Evolutionary conservation across 2,113 vertebrate genomes (phyloP), one percentile per base, ranked within the genome.

Genomic region (Cyanoliseus patagonus): DNA sequence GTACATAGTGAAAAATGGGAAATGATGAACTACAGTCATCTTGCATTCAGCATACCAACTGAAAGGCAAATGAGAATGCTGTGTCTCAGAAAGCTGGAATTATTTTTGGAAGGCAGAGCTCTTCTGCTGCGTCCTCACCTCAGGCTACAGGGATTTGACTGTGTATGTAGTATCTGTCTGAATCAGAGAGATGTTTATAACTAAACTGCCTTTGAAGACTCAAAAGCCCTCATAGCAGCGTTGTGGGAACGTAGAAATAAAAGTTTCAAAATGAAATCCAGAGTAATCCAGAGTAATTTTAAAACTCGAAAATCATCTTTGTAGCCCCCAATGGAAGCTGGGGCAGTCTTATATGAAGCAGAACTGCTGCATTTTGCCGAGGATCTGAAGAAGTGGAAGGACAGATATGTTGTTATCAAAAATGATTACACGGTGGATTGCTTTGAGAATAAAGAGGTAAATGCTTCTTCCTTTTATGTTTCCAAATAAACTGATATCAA

Each of bases 301-400:
- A 82, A 22, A 73, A 82, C 62, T 93, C 17, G 4, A 33, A 39
- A 63, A 35, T 64, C 88, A 63, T 93, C 84, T 84, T 93, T 94
- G 39, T 66, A 99, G 99, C 98, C 97, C 3, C 74, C 94, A 0
- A 57, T 86, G 49, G 95, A 98, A 75, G 87, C 94, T 4, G 98
- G 77, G 12, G 97, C 92, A 5, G 93, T 99, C 37, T 81, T 99
- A 30, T 99, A 98, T 0, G 98, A 99, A 76, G 98, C 98, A 57
- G 97, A 96, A 28, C 61, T 99, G n/a, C 84, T 97, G 31, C 98
- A 98, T 83, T 98, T 97, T 63, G 98, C 97, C 3, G 98, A 99
- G 52, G 99, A 99, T 17, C 88, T 97, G 97, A 98, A 98, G 97
- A 99, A 99, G 94, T 99, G 99, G 99, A 98, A 97, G 92, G 98